These are phyloP conservation scores for Scyliorhinus canicula DNA, from an alignment of 2,797 vertebrate species.

Conservation along the genomic window DNA sequence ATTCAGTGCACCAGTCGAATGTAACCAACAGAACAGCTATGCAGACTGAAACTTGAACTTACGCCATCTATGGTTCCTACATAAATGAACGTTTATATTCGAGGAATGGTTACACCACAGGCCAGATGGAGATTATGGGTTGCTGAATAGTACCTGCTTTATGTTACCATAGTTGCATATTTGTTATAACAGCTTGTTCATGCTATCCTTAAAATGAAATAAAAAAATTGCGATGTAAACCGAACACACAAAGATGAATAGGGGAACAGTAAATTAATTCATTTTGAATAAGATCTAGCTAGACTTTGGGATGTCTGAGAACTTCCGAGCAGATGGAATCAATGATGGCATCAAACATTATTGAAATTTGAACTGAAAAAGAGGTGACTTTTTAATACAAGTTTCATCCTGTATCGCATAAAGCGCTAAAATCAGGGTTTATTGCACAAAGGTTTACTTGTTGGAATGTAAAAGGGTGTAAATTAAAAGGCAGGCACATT, in stretches of 20 bases:
- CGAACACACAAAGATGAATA: neutral
- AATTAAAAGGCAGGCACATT: neutral
- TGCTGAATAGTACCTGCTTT: neutral
- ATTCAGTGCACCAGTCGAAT: neutral
- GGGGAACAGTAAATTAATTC: neutral
- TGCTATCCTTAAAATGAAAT: slow-evolving; percentile 8
- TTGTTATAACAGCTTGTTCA: neutral
- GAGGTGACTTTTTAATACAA: neutral
- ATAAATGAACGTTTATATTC: neutral
- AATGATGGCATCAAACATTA: neutral
- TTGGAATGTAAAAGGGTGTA: neutral
- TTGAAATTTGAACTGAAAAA: neutral
- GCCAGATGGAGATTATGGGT: neutral
- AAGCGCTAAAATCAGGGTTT: neutral
- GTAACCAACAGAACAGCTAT: neutral
- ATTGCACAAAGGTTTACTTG: neutral
- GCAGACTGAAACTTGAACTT: neutral
- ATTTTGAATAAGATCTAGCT: neutral
- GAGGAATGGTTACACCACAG: neutral
- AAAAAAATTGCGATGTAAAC: neutral
- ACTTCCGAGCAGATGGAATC: neutral
- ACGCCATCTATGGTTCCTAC: neutral
- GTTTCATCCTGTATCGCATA: neutral
- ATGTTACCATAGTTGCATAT: neutral
- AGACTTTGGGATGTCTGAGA: neutral